Evolutionary conservation across 2,113 vertebrate genomes (phyloP), one percentile per base, ranked within the genome.

Genomic region (Aspiorhynchus laticeps): DNA sequence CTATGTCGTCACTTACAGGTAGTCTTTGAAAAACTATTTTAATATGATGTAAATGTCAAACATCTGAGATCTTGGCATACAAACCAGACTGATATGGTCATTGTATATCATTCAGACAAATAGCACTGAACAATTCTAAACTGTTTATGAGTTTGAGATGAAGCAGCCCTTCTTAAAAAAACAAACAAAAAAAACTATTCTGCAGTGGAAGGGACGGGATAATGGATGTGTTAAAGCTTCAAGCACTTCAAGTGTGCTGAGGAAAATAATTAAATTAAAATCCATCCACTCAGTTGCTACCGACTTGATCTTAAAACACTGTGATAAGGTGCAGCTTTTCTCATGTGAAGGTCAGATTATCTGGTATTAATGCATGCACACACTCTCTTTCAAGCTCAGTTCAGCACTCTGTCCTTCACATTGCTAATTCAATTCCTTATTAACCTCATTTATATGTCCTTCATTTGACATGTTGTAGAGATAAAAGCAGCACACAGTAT

Each of bases 1-100:
- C 91, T 95, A 91, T 0, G 95, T 94, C 19, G 91, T 95, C 82
- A 95, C 94, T 28, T 94, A 94, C 89, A 95, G 96, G 95, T 96
- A 94, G 56, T 4, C 26, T 26, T 3, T 24, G 7, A n/a, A 71
- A 59, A 36, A n/a, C 5, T 36, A 3, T 26, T 17, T 33, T 1
- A 51, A 56, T 56, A 41, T 38, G 1, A 4, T 4, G 1, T 36
- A 36, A 3, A 11, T 67, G 24, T 28, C 4, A 82, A 67, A 67
- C 38, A 31, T 48, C 28, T 33, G 46, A 24, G 36, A 53, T 80
- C 15, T 24, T 61, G 6, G 19, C 21, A 61, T 1, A 15, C 26
- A 24, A 46, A 51, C 63, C 10, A 53, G 9, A 24, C 48, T 33
- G 48, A 46, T 12, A 15, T 48, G 31, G 17, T 69, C 7, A 17